phyloP scores from a whole-genome alignment of 1,140 invertebrate species.

The Orchesella cincta region DNA sequence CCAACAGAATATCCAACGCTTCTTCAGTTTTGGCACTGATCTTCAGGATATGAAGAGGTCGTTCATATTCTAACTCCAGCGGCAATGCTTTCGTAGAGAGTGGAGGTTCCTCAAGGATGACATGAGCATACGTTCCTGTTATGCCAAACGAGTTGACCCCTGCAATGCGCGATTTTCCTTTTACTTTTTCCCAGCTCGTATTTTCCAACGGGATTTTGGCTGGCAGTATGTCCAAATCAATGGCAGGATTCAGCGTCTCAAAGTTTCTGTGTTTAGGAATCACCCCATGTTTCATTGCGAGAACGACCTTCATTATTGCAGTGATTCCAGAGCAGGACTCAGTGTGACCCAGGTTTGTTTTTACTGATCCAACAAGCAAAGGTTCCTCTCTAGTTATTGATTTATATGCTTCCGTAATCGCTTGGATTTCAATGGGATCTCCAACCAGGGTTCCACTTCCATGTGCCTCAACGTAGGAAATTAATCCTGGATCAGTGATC shows the following conservation, averaged over 20 bases:
- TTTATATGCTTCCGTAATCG: not conserved
- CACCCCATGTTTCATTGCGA: not conserved
- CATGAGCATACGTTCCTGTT: constrained; percentile 42
- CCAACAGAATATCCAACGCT: constrained; percentile 8
- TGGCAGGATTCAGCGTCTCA: not conserved
- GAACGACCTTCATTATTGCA: constrained; percentile 6
- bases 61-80: not conserved
- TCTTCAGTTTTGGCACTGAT: constrained; percentile 36
- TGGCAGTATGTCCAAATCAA: not conserved
- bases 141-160: constrained; percentile 42
- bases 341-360: constrained; percentile 17
- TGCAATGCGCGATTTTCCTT: not conserved
- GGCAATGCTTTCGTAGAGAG: too few species aligned
- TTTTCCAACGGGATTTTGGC: not conserved
- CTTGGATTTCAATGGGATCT: constrained; percentile 1
- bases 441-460: not conserved
- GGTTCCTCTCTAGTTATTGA: not conserved
- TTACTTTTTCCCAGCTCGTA: not conserved
- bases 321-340: not conserved
- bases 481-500: not conserved
- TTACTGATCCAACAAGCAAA: constrained; percentile 3
- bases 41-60: constrained; percentile 22
- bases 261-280: constrained; percentile 18
- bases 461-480: constrained; percentile 4
- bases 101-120: constrained; percentile 39